Evolutionary conservation across 35 echinoderm and acorn worm species (phyloP).

Genomic region (Eucidaris tribuloides): DNA sequence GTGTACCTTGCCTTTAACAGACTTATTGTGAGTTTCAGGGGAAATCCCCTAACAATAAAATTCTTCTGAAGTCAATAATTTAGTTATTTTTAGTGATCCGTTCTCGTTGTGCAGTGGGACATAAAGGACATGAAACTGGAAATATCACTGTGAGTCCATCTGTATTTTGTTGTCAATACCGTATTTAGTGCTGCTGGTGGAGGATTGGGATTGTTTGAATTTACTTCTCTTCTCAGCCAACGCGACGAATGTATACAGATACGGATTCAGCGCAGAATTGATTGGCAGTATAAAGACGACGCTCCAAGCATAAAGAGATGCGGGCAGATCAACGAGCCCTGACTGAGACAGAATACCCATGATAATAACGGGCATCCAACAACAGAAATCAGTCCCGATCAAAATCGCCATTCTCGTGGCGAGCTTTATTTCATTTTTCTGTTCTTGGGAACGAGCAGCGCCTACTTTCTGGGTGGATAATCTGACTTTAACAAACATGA

Average conservation of each 20-base stretch:
- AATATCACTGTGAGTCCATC: too few relatives aligned
- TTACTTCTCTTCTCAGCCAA: too few relatives aligned
- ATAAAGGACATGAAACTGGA: too few relatives aligned
- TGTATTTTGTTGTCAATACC: too few relatives aligned
- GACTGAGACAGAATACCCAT: constrained; percentile 64
- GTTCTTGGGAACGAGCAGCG: not conserved
- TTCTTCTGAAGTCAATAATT: too few relatives aligned
- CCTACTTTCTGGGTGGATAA: not conserved
- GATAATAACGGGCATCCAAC: constrained; percentile 65
- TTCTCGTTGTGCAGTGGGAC: too few relatives aligned
- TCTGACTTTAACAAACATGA: constrained; percentile 58
- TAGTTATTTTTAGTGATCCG: too few relatives aligned
- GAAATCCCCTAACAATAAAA: too few relatives aligned
- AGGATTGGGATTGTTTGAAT: too few relatives aligned
- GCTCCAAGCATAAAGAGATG: constrained; percentile 44
- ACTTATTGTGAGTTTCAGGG: too few relatives aligned
- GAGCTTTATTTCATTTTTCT: constrained; percentile 26
- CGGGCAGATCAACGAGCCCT: constrained; percentile 1
- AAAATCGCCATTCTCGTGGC: constrained; percentile 42
- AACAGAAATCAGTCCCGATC: constrained; percentile 45
- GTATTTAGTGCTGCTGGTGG: too few relatives aligned
- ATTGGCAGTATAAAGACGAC: constrained; percentile 68
- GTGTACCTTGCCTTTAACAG: too few relatives aligned
- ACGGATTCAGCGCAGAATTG: constrained; percentile 63
- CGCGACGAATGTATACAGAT: constrained; percentile 57